Evolutionary conservation across 1,140 invertebrate species (phyloP), one percentile per base, ranked within the genome.

Genomic region (Solenopsis fugax): DNA sequence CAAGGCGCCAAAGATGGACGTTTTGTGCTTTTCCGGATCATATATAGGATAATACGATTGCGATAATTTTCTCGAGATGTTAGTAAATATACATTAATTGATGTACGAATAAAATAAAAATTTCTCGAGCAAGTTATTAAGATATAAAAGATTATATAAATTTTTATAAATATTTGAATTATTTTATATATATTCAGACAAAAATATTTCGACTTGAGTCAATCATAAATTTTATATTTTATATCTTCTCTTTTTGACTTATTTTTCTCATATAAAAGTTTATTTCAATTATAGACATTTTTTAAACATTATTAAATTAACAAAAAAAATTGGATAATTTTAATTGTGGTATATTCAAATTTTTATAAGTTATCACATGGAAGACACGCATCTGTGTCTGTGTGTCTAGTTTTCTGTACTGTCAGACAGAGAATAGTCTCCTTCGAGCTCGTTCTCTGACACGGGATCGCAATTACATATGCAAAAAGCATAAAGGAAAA

Each of bases 381-480:
- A 62, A 48, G 37, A 41, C 16, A 29, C 2, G 13, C 45, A 21
- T 65, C 13, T 78, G 10, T 6, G 4, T 65, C 13, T 78, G 10
- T 6, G 4, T 71, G 21, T 71, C n/a, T 81, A 71, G 48, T 29
- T 54, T 54, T 67, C 29, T 80, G 4, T 80, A 18, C 21, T 69
- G 10, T 1, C 34, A n/a, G 13, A 18, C 24, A 50, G 0, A 10
- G 16, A 9, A 24, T 10, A 29, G 29, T 16, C 4, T 76, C 13
- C 12, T 21, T n/a, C 45, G 37, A 24, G n/a, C 10, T 77, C 24
- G n/a, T 65, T 85, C 34, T 76, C 34, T 67, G 52, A 71, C 48
- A 72, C 10, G 52, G 41, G 24, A 62, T 86, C 52, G 80, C 88
- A 93, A 93, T 93, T 92, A 93, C 81, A 85, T 86, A 91, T 93